Evolutionary conservation across 1,140 invertebrate genomes (phyloP), one percentile per base, ranked within the genome.

Genomic region (Leptinotarsa defecta): DNA sequence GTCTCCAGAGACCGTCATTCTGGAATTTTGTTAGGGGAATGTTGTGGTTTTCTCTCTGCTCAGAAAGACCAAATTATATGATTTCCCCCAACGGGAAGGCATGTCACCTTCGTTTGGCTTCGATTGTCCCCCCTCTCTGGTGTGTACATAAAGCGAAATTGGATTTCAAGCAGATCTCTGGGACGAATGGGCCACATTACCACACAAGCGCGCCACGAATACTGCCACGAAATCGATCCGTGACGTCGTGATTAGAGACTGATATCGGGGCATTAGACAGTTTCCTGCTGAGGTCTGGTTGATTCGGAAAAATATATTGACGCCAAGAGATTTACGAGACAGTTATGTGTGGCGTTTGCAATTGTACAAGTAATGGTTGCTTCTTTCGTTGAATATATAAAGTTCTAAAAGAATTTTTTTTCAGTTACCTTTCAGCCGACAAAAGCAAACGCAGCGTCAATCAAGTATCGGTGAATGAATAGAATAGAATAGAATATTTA

Each of bases 31-130:
- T 57, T 57, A 65, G 24, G 43, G 68, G 68, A 27, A 69, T 69
- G 43, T 69, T 69, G 68, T 27, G 68, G 68, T 69, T 48, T 69
- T 48, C 68, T 43, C 43, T 27, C 17, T 13, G n/a, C 43, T 24
- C 65, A 34, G 27, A 20, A 43, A 69, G 22, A 69, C 68, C 27
- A 27, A 48, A 17, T 69, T 27, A 69, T 69, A 69, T 69, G 68
- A 69, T 69, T 69, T 69, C 68, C 68, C 68, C 43, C 43, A 48
- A 19, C 68, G 62, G 34, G 48, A 74, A 72, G 79, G 81, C 73
- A 79, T 78, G 78, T 81, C 81, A 81, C 79, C 81, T 81, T 81
- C 81, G 78, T 81, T 81, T 81, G 79, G 78, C 77, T 81, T 81
- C 79, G 78, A 81, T 81, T 81, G 79, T 81, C 78, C 79, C 79